Conservation (phyloP, 2,113 vertebrate species). For the Cervus canadensis region DNA sequence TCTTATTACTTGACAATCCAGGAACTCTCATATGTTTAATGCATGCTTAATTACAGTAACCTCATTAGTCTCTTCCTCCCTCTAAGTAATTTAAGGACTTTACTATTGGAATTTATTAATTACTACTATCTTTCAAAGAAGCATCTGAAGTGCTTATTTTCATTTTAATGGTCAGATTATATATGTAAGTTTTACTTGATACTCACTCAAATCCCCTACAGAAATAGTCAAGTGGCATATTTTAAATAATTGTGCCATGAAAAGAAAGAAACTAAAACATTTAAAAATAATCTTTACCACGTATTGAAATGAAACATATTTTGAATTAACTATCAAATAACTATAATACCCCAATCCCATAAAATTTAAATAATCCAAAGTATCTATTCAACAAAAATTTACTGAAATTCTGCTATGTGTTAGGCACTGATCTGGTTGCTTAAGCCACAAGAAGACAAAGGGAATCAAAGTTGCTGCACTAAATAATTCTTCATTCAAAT, state of each 20-base stretch:
- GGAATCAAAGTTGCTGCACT: neutral
- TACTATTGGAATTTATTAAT: neutral
- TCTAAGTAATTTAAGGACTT: conserved; percentile 22
- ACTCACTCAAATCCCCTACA: neutral
- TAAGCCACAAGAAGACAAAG: neutral
- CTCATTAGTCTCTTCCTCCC: neutral
- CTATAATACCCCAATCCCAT: neutral
- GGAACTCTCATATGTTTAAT: neutral
- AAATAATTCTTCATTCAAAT: neutral
- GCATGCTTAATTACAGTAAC: neutral
- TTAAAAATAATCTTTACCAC: neutral
- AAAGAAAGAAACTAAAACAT: neutral
- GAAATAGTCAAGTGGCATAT: neutral
- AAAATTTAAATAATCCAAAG: neutral
- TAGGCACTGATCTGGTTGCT: neutral
- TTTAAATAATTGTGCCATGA: conserved; percentile 1
- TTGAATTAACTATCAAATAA: neutral
- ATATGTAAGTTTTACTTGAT: neutral
- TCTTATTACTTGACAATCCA: conserved; percentile 4
- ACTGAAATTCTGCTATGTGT: neutral
- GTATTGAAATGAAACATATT: neutral
- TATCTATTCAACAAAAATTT: conserved; percentile 3
- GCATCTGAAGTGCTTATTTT: neutral
- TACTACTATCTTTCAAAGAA: neutral
- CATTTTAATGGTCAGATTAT: neutral